Base-by-base conservation (phyloP, 2,888 invertebrate genomes). In the Lottia gigantea region DNA sequence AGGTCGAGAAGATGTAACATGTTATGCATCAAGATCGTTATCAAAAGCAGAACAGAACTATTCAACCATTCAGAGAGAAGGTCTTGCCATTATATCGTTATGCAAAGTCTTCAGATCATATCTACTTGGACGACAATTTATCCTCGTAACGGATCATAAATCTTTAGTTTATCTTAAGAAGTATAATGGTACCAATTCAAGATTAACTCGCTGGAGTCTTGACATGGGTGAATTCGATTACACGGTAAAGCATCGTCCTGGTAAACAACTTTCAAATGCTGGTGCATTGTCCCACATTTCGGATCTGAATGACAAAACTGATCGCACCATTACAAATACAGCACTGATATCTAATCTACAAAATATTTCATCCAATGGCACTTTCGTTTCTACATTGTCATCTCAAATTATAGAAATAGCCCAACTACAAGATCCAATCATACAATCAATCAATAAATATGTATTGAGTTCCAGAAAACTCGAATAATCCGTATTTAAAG, bases 51-150 rank as follows among this genome's bases (percentile, higher is more conserved):
- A 68, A 49, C 65, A 62, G 16, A 71, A 71, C 26, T 71, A 71
- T 64, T 71, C 68, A 40, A 40, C 49, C n/a, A 71, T 68, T n/a
- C 65, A 71, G 26, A 40, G 71, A 15, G 71, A 71, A 23, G 19
- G 68, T 7, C 62, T 66, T 16, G 65, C 61, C 31, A 23, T 68
- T 16, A 63, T 71, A 2, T 40, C 62, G 55, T 64, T 61, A n/a
- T 61, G 68, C 8, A 64, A 71, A 61, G 26, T 49, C 16, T 71
- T 62, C 49, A 64, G 62, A 55, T 64, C 67, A 0, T 71, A 65
- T 46, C n/a, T 71, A 15, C 55, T 71, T 23, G 65, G 72, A 15
- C n/a, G 55, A 15, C 55, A 49, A n/a, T 49, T 49, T n/a, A 16
- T 0, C 6, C 0, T 49, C 16, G 49, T 49, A 16, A 16, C n/a